Evolutionary conservation across 92 coral and sea anemone genomes (phyloP).

Genomic region (Paragorgia papillata): DNA sequence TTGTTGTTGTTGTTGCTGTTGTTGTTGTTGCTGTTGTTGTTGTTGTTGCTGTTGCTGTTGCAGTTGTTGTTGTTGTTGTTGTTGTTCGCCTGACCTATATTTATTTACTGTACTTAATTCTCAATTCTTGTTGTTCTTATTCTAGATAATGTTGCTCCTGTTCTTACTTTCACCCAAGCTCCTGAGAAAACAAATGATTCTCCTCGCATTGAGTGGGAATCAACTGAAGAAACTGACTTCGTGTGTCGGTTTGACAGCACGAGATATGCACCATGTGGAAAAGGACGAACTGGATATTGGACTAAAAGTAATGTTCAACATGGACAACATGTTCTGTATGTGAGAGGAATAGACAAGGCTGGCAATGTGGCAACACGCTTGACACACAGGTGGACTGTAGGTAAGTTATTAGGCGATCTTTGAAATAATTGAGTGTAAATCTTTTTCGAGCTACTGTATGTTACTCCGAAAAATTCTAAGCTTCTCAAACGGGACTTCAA

Average conservation of each 20-base stretch:
- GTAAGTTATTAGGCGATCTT: background rate
- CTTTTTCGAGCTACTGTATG: no score
- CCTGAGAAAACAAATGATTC: constrained; percentile 9
- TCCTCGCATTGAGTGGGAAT: constrained; percentile 20
- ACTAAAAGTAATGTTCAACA: background rate
- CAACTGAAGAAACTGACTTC: constrained; percentile 6
- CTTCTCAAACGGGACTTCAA: no score
- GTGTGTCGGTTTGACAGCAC: constrained; percentile 23
- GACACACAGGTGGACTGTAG: constrained; percentile 19
- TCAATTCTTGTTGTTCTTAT: no score
- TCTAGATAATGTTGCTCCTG: constrained; percentile 1
- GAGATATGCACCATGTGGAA: constrained; percentile 5
- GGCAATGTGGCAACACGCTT: constrained; percentile 13
- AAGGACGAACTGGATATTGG: constrained; percentile 2
- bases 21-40: background rate
- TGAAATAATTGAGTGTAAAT: background rate
- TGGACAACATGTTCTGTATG: constrained; percentile 8
- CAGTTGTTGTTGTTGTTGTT: background rate
- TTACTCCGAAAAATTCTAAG: no score
- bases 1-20: background rate
- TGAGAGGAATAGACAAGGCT: constrained; percentile 7
- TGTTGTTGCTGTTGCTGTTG: background rate
- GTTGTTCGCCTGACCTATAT: background rate
- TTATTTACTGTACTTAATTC: no score
- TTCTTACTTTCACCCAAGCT: constrained; percentile 11